These are phyloP conservation scores for Passer domesticus DNA, from an alignment of 2,113 vertebrate species.

Conservation along the genomic window DNA sequence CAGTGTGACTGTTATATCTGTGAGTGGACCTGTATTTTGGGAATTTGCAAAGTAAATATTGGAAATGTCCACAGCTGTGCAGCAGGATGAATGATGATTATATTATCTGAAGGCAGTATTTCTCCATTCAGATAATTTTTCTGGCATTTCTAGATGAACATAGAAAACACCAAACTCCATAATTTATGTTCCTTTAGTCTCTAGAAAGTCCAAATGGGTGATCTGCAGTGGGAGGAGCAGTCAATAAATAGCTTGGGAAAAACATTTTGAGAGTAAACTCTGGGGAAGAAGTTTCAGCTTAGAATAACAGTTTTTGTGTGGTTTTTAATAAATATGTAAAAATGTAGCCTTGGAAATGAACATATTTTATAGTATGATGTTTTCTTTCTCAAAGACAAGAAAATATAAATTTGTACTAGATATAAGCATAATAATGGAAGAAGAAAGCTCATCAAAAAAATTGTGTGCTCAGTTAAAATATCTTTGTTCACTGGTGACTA, in stretches of 20 bases:
- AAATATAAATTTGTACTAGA: background rate
- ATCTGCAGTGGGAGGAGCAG: background rate
- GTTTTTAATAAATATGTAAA: background rate
- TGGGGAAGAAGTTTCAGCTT: background rate
- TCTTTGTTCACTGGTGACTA: background rate
- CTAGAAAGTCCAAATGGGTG: fast-evolving
- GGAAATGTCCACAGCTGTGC: background rate
- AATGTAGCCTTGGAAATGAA: fast-evolving
- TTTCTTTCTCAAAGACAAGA: background rate
- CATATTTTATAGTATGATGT: background rate
- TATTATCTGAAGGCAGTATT: background rate
- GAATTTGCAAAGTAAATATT: background rate
- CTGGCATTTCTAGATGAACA: background rate
- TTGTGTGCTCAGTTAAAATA: background rate
- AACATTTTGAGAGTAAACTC: background rate
- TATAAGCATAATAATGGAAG: background rate
- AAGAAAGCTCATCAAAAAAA: background rate
- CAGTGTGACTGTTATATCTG: background rate
- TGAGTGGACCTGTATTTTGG: background rate
- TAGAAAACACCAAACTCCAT: background rate
- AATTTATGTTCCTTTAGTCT: background rate
- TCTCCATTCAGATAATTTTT: background rate
- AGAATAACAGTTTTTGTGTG: background rate
- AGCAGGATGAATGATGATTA: background rate
- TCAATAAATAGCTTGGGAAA: background rate